Evolutionary conservation across 2,113 vertebrate genomes (phyloP), one percentile per base, ranked within the genome.

Genomic region (Elgaria multicarinata): DNA sequence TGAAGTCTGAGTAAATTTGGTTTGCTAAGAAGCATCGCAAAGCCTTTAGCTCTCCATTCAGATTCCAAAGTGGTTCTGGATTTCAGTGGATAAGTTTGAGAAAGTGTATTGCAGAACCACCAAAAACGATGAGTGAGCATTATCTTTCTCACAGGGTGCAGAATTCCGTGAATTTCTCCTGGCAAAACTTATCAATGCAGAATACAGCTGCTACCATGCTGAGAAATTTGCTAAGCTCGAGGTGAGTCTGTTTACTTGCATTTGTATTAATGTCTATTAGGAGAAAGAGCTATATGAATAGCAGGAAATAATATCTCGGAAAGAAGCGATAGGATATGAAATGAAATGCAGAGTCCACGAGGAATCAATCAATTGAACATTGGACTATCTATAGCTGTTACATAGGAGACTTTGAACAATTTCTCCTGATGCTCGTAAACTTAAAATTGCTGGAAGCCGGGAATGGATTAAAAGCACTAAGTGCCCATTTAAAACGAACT

Each of bases 111-210:
- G 39, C 2, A n/a, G 44, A 31, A 62, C 39, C 36, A 24, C 33
- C 33, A 53, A 12, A n/a, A 46, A 39, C 2, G 1, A 36, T 76
- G 42, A 46, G 2, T 75, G 58, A 83, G 2, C 8, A 28, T 81
- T 66, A 20, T 93, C 86, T 79, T 90, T 74, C 89, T 90, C 80
- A 31, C 78, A 99, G 98, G 95, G 89, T 79, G 95, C 94, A n/a
- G 96, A 98, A 81, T 96, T 99, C 75, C 97, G 97, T 88, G 97
- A 98, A 91, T 99, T 98, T 93, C 97, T 99, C 24, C 95, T 99
- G 89, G 97, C 98, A 86, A 99, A 99, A 93, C 97, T 99, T 87
- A 98, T 99, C 96, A 99, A 99, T 1, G 98, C 98, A 0, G 98
- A 99, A 95, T 98, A 98, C 92, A 98, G 98, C 93, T 98, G 98